phyloP scores from a whole-genome alignment of 2,888 invertebrate genomes.

The Anthrax anthrax region DNA sequence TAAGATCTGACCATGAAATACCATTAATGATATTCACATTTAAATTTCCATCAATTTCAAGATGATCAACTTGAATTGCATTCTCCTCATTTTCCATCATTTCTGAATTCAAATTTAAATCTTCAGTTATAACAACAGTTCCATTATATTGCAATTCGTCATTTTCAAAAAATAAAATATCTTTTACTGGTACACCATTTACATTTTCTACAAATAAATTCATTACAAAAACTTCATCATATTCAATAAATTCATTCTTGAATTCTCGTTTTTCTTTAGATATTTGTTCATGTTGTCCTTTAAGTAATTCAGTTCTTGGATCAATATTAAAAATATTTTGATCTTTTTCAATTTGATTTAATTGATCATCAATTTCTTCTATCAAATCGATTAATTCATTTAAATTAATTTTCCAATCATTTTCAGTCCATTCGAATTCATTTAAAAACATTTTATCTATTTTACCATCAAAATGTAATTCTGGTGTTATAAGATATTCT shows the following conservation, averaged over 20 bases:
- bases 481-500: constrained; percentile 15
- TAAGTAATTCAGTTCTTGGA: background rate
- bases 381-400: constrained; percentile 7
- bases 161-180: constrained; percentile 21
- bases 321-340: background rate
- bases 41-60: constrained; percentile 21
- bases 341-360: constrained; percentile 1
- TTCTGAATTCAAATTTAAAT: constrained; percentile 3
- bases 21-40: constrained; percentile 35
- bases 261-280: constrained; percentile 13
- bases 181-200: constrained; percentile 19
- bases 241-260: no score
- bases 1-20: constrained; percentile 33
- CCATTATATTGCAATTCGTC: constrained; percentile 21
- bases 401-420: constrained; percentile 20
- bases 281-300: constrained; percentile 10
- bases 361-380: constrained; percentile 11
- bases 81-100: background rate
- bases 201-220: constrained; percentile 23
- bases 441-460: constrained; percentile 22
- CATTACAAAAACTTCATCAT: constrained; percentile 20
- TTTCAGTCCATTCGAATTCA: constrained; percentile 20
- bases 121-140: constrained; percentile 13
- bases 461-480: constrained; percentile 19
- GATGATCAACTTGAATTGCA: background rate